Evolutionary conservation across 2,797 vertebrate species (phyloP).

Genomic region (Catostomus latipinnis): DNA sequence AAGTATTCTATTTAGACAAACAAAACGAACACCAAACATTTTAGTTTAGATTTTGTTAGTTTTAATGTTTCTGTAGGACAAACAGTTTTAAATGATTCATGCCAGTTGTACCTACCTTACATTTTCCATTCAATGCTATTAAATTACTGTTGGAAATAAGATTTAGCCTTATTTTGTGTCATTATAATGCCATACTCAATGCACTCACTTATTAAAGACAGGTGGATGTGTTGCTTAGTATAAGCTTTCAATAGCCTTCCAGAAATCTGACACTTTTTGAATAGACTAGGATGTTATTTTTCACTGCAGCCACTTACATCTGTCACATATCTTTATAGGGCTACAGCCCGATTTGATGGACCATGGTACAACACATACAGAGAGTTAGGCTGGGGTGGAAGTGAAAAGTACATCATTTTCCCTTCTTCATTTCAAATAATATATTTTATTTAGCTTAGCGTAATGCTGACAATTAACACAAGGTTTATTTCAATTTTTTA

Average conservation of each 20-base stretch:
- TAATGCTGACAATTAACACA: no score
- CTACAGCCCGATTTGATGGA: slow-evolving; percentile 11
- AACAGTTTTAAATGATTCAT: not conserved
- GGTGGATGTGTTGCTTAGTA: slow-evolving; percentile 75
- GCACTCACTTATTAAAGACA: slow-evolving; percentile 82
- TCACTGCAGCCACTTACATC: slow-evolving; percentile 36
- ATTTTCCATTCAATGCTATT: slow-evolving; percentile 52
- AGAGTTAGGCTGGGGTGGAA: slow-evolving; percentile 55
- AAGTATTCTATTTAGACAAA: no score
- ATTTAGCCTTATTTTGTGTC: slow-evolving; percentile 71
- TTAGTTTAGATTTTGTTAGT: no score
- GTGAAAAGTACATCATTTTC: slow-evolving; percentile 59
- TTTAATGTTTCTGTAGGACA: not conserved
- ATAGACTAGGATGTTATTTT: slow-evolving; percentile 26
- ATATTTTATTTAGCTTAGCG: no score
- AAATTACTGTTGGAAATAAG: slow-evolving; percentile 78
- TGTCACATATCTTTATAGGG: slow-evolving; percentile 33
- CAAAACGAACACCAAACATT: not conserved
- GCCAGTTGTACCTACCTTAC: not conserved
- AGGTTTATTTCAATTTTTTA: no score
- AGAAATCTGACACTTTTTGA: slow-evolving; percentile 64
- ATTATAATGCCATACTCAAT: slow-evolving; percentile 84
- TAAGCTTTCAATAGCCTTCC: slow-evolving; percentile 63
- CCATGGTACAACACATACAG: slow-evolving; percentile 64
- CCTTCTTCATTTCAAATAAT: slow-evolving; percentile 62